Evolutionary conservation across 2,888 invertebrate species (phyloP).

Genomic region (Drosophila silvestris): DNA sequence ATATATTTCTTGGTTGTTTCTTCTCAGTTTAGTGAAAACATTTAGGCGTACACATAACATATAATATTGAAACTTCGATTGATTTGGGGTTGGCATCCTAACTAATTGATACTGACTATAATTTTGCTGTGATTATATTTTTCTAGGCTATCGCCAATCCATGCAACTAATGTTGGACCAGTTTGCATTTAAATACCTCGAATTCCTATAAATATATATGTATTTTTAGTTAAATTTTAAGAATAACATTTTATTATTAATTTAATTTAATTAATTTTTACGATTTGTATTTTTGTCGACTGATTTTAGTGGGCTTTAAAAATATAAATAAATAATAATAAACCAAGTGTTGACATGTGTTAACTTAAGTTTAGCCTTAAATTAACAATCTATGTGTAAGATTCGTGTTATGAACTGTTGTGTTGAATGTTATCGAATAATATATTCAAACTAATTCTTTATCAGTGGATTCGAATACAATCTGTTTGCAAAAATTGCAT

Average conservation of each 20-base stretch:
- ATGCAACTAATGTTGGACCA: background rate
- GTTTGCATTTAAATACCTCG: background rate
- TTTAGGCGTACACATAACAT: background rate
- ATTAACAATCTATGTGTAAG: background rate
- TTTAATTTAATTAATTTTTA: background rate
- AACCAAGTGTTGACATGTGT: accelerated
- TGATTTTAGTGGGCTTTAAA: background rate
- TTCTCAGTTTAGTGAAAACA: background rate
- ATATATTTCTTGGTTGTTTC: background rate
- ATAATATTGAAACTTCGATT: background rate
- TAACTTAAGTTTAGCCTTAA: background rate
- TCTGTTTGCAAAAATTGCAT: background rate
- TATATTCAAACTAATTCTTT: background rate
- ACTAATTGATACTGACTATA: background rate
- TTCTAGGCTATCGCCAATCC: background rate
- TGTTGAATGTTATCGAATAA: background rate
- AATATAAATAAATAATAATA: background rate
- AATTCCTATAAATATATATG: background rate
- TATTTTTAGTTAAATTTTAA: background rate
- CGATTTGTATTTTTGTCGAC: background rate
- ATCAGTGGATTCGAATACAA: background rate
- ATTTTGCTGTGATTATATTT: background rate
- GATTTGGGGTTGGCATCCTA: too few species aligned
- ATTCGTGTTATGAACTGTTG: background rate
- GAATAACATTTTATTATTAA: background rate